Base-by-base conservation (phyloP, 2,888 invertebrate species). In the Argyra leucocephala region DNA sequence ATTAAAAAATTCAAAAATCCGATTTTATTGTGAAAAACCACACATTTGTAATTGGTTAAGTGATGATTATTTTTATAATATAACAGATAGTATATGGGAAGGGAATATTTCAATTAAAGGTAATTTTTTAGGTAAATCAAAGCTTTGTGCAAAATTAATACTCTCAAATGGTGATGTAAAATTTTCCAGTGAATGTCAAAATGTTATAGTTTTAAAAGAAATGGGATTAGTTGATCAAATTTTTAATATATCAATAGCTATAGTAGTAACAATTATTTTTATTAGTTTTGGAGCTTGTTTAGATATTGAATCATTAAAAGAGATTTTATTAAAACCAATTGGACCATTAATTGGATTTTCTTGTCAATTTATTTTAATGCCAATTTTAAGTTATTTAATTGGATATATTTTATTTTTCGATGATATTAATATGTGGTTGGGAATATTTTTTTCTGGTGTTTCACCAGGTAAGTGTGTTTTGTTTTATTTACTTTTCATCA, bases 231-330 rank as follows among this genome's bases (percentile, higher is more conserved):
- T 90, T 62, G 90, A 91, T 78, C 82, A 78, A 2, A 77, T 89
- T 18, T 93, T 92, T 74, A 85, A 86, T 0, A 82, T 81, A 61
- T 88, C 88, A 70, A 88, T 93, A 15, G 88, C 86, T 3, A 80
- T 84, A 48, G 83, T 93, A 68, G 86, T 89, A 15, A 86, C 88
- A 2, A 80, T 93, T 36, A 86, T 92, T 72, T 92, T 91, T 75
- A 86, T 93, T 67, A 93, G 93, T 82, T 92, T 93, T 80, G 93
- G 93, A 1, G 91, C 91, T 75, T 91, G 91, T 0, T 82, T 93
- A 77, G 88, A 92, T 74, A 86, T 90, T 85, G 79, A 82, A 1
- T 84, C 86, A 0, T 83, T 93, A 21, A 83, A 83, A 69, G 80
- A 82, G 1, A 88, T 87, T 22, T 70, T 92, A 2, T 84, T 82